A percentile compares a stretch with the other conserved stretches of the same genome.
Conservation (phyloP, 2,888 invertebrate species). For the Protonemura montana region DNA sequence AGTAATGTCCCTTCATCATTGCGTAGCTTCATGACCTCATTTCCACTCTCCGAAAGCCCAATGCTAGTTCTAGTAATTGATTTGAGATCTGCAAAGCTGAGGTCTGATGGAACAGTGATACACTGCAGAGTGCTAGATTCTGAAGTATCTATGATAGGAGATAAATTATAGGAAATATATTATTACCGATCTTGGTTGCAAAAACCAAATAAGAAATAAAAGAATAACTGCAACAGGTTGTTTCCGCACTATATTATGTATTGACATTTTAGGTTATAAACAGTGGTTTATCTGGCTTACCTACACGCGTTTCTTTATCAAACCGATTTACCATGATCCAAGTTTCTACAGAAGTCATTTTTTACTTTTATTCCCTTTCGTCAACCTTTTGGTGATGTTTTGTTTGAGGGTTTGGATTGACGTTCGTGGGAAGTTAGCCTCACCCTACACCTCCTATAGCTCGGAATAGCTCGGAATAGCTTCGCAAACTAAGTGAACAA, state of each 20-base stretch:
- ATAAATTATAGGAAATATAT: neutral
- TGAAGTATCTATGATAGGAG: neutral
- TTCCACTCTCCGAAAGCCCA: slow-evolving; percentile 25
- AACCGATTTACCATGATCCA: neutral
- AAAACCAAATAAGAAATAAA: neutral
- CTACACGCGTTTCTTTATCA: neutral
- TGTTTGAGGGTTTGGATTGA: too few relatives aligned
- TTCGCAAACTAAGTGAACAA: too few relatives aligned
- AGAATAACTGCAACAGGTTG: neutral
- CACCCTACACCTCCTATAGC: too few relatives aligned
- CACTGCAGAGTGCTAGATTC: neutral
- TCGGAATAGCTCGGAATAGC: too few relatives aligned
- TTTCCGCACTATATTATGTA: too few relatives aligned
- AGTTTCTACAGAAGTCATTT: neutral
- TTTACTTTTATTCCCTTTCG: too few relatives aligned
- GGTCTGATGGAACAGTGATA: neutral
- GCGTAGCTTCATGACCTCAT: slow-evolving; percentile 28
- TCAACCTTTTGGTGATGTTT: too few relatives aligned
- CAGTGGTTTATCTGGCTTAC: neutral
- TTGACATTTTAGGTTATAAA: neutral
- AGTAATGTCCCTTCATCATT: slow-evolving; percentile 22
- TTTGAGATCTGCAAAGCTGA: slow-evolving; percentile 21
- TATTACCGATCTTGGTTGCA: neutral
- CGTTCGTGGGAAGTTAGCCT: too few relatives aligned
- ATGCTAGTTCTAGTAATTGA: neutral